A percentile compares a stretch with the other conserved stretches of the same genome.
Conservation (phyloP, 2,797 vertebrate species). For the Sebastes taczanowskii region DNA sequence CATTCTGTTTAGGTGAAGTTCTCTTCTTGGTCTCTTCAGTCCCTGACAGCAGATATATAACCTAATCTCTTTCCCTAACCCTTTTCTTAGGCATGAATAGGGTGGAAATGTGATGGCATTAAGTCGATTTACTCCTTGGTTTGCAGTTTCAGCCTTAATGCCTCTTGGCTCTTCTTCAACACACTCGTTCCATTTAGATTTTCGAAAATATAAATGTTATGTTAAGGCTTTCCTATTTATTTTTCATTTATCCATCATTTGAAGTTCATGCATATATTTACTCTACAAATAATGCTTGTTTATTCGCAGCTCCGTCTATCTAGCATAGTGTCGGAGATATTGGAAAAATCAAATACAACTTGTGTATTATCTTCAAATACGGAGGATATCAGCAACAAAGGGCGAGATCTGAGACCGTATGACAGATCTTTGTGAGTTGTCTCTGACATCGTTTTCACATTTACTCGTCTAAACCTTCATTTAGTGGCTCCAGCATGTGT, state of each 20-base stretch:
- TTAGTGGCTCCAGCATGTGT: slow-evolving; percentile 68
- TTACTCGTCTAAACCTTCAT: slow-evolving; percentile 80
- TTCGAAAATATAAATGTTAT: slow-evolving; percentile 78
- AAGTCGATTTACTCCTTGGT: slow-evolving; percentile 86
- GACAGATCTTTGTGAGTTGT: slow-evolving; percentile 64
- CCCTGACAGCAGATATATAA: slow-evolving; percentile 83
- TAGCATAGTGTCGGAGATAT: slow-evolving; percentile 63
- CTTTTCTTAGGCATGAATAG: slow-evolving; percentile 83
- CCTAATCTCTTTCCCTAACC: slow-evolving; percentile 82
- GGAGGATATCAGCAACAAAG: slow-evolving; percentile 74
- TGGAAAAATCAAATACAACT: slow-evolving; percentile 77
- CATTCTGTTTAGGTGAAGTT: slow-evolving; percentile 82
- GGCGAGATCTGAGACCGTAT: slow-evolving; percentile 66
- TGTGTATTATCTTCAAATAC: slow-evolving; percentile 77
- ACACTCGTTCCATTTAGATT: slow-evolving; percentile 78
- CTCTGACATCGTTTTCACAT: slow-evolving; percentile 70
- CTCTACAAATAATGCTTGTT: slow-evolving; percentile 79
- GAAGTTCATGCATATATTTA: slow-evolving; percentile 81
- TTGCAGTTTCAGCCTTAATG: slow-evolving; percentile 83
- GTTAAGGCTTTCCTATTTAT: slow-evolving; percentile 78
- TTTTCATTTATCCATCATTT: slow-evolving; percentile 80
- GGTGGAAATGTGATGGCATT: slow-evolving; percentile 84
- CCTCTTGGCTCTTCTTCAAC: slow-evolving; percentile 82
- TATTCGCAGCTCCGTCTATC: slow-evolving; percentile 76
- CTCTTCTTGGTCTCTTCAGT: slow-evolving; percentile 80